Percentiles rank a stretch among this genome's conserved stretches.
Evolutionary conservation across 1,140 invertebrate genomes (phyloP).

Genomic region (Cardiocondyla obscurior): DNA sequence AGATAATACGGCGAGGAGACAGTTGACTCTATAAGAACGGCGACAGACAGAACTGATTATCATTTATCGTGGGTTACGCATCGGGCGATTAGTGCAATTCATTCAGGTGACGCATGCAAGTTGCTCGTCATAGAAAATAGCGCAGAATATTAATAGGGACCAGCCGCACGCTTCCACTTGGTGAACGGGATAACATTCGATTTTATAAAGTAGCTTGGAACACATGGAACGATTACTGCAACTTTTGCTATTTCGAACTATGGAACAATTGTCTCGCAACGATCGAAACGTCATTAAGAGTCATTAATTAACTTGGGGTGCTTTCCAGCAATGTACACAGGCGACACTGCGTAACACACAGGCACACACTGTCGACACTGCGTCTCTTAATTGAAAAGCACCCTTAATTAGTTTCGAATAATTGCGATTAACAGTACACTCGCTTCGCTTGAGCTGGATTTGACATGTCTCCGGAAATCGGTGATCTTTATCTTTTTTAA

Average conservation of each 20-base stretch:
- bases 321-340: too few species aligned
- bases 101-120: constrained; percentile 2
- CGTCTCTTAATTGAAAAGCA: too few species aligned
- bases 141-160: constrained; percentile 74
- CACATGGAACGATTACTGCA: not conserved
- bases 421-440: constrained; percentile 5
- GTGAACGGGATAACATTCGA: not conserved
- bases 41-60: constrained; percentile 28
- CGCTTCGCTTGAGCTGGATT: not conserved
- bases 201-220: not conserved
- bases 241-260: not conserved
- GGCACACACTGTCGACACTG: too few species aligned
- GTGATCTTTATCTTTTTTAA: not conserved
- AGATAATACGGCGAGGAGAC: constrained; percentile 26
- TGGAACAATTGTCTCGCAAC: not conserved
- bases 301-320: too few species aligned
- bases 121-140: constrained; percentile 65
- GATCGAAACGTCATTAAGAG: not conserved
- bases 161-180: constrained; percentile 61
- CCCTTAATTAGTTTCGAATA: not conserved
- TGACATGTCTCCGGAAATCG: not conserved
- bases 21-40: constrained; percentile 13
- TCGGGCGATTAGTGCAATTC: constrained; percentile 24
- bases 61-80: constrained; percentile 20
- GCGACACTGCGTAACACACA: too few species aligned